Conservation (phyloP, 2,888 invertebrate genomes). For the Aphelenchoides bicaudatus region DNA sequence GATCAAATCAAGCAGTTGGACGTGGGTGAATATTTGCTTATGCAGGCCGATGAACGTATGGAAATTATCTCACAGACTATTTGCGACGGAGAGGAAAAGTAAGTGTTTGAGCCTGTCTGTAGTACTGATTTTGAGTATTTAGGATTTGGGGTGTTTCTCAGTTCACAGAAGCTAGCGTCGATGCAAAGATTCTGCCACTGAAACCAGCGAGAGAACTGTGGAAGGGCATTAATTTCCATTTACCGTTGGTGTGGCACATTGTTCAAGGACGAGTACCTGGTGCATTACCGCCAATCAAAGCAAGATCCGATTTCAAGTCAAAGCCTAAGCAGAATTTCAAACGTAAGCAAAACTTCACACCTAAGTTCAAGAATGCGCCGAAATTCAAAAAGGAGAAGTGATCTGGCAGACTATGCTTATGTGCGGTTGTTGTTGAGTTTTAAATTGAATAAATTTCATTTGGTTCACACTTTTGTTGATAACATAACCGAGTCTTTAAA, state of each 20-base stretch:
- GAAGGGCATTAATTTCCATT: conserved; percentile 38
- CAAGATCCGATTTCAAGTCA: no score
- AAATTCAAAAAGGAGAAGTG: neutral
- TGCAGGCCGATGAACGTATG: conserved; percentile 19
- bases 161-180: no score
- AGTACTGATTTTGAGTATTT: neutral
- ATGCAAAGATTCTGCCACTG: neutral
- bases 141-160: no score
- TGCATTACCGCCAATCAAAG: conserved; percentile 35
- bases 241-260: conserved; percentile 41
- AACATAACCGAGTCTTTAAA: neutral
- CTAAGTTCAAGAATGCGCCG: neutral
- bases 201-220: conserved; percentile 12
- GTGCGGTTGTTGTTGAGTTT: neutral
- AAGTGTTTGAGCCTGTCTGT: neutral
- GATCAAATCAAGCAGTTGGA: conserved; percentile 24
- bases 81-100: conserved; percentile 11
- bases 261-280: conserved; percentile 35
- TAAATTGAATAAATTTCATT: neutral
- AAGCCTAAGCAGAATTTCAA: neutral
- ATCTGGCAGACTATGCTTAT: neutral
- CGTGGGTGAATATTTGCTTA: conserved; percentile 32
- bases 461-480: neutral
- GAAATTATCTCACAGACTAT: conserved; percentile 17
- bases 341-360: neutral